phyloP scores from a whole-genome alignment of 2,113 vertebrate species.

The Cottus gobio region DNA sequence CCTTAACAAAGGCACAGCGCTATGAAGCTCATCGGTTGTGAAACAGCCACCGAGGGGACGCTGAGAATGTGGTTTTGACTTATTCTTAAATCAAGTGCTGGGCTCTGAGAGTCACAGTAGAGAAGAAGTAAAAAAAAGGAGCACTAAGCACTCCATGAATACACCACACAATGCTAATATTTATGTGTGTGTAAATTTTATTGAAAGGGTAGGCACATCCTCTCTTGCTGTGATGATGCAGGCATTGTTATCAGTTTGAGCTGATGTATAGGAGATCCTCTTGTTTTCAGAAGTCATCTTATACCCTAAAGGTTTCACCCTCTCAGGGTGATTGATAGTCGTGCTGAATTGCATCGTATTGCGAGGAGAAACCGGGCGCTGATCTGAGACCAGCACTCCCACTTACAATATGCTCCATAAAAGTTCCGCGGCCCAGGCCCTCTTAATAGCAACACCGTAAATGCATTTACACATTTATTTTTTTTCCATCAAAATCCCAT shows the following conservation, averaged over 20 bases:
- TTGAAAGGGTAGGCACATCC: conserved; percentile 60
- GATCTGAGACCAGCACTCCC: conserved; percentile 49
- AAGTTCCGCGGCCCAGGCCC: conserved; percentile 4
- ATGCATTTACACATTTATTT: background rate
- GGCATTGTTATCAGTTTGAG: conserved; percentile 48
- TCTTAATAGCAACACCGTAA: conserved; percentile 17
- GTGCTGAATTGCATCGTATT: conserved; percentile 27
- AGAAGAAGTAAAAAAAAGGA: background rate
- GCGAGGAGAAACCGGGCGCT: conserved; percentile 20
- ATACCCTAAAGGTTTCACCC: conserved; percentile 9
- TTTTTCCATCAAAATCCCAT: background rate
- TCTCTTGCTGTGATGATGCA: conserved; percentile 32
- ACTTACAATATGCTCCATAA: conserved; percentile 60
- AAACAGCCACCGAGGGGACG: conserved; percentile 32
- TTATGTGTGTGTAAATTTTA: conserved; percentile 44
- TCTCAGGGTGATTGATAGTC: conserved; percentile 45
- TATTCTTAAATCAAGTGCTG: conserved; percentile 29
- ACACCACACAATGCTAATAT: conserved; percentile 42
- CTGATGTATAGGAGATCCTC: conserved; percentile 37
- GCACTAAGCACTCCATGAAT: conserved; percentile 18
- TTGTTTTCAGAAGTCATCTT: conserved; percentile 30
- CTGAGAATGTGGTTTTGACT: conserved; percentile 41
- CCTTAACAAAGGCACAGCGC: conserved; percentile 42
- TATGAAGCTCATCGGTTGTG: conserved; percentile 48
- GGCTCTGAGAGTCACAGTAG: conserved; percentile 15